phyloP scores from a whole-genome alignment of 2,113 vertebrate species.

The Leuciscus idus region DNA sequence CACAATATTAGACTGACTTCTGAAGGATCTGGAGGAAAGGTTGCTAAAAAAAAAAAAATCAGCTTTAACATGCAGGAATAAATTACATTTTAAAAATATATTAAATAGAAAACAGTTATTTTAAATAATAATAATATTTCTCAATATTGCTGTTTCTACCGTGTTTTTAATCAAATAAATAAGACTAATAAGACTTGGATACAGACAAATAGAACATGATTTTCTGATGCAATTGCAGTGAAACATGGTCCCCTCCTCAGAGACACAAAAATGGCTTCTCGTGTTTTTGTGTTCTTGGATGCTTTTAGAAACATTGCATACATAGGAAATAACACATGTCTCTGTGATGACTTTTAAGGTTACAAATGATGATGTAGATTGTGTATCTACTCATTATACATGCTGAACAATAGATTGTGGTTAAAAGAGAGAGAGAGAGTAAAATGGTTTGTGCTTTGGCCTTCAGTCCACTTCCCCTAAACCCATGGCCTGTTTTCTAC shows the following conservation, averaged over 20 bases:
- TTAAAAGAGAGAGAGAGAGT: neutral
- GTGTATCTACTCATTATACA: neutral
- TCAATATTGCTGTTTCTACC: too few species aligned
- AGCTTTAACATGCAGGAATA: too few species aligned
- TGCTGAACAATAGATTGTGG: conserved; percentile 10
- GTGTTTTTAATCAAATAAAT: too few species aligned
- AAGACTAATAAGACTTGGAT: neutral
- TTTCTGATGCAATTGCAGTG: neutral
- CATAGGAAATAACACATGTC: neutral
- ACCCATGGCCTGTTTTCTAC: conserved; percentile 42
- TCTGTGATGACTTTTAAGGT: neutral
- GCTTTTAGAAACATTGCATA: neutral
- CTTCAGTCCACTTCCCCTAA: conserved; percentile 12
- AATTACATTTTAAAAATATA: too few species aligned
- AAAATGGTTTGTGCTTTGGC: conserved; percentile 10
- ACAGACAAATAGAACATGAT: neutral
- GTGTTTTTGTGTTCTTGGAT: neutral
- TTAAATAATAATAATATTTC: too few species aligned
- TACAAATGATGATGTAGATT: neutral
- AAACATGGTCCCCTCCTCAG: neutral
- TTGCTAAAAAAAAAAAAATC: too few species aligned
- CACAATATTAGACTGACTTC: too few species aligned
- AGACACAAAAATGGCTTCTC: neutral
- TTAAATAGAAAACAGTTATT: too few species aligned
- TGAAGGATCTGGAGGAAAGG: too few species aligned